Percentiles rank a stretch among this genome's conserved stretches.
Evolutionary conservation across 2,113 vertebrate species (phyloP).

Genomic region (Pomatostomus ruficeps): DNA sequence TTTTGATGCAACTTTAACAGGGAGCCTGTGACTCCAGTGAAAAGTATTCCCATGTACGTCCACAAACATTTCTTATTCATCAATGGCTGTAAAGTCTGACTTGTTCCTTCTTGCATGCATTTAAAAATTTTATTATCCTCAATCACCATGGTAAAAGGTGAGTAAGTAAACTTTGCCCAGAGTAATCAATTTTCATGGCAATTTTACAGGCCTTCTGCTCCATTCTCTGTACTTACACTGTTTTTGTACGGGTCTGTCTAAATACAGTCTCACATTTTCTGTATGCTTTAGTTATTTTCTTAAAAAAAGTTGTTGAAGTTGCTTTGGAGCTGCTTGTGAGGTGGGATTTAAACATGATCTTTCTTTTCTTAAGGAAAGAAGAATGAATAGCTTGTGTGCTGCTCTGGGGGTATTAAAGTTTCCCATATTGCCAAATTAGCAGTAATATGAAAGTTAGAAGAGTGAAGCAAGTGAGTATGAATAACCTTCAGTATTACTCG

Average conservation of each 20-base stretch:
- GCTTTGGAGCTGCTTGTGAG: not conserved
- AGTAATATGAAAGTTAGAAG: not conserved
- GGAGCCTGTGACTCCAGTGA: not conserved
- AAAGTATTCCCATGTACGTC: not conserved
- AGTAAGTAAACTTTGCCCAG: not conserved
- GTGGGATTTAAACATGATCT: not conserved
- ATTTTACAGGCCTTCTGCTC: slow-evolving; percentile 12
- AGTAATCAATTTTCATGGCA: slow-evolving; percentile 31
- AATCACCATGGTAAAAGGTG: slow-evolving; percentile 9
- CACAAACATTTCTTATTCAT: not conserved
- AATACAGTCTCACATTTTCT: not conserved
- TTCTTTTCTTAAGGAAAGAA: not conserved
- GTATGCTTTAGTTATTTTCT: not conserved
- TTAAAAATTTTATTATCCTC: slow-evolving; percentile 18
- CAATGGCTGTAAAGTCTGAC: not conserved
- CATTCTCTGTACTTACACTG: not conserved
- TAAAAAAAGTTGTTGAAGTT: not conserved
- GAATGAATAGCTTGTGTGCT: not conserved
- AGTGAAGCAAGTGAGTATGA: not conserved
- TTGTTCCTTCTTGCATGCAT: slow-evolving; percentile 22
- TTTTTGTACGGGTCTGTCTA: not conserved
- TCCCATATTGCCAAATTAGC: not conserved
- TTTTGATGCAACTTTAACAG: not conserved
- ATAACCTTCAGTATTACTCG: not conserved
- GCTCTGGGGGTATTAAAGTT: not conserved